phyloP scores from a whole-genome alignment of 2,113 vertebrate species.

The Motacilla tschutschensis region DNA sequence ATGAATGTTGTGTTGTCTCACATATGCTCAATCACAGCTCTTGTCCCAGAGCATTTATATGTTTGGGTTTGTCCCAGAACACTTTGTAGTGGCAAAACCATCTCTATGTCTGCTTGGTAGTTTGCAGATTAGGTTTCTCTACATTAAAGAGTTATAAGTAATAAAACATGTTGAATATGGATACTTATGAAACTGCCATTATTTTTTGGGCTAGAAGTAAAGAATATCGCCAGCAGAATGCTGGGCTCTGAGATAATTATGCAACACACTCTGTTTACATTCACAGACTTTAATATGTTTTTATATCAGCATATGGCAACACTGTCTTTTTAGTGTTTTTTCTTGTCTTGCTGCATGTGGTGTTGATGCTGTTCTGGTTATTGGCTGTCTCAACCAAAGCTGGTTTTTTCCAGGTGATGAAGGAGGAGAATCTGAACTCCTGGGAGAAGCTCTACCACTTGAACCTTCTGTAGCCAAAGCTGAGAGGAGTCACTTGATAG shows the following conservation, averaged over 20 bases:
- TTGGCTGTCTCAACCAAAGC: neutral
- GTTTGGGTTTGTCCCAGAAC: neutral
- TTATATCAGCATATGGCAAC: neutral
- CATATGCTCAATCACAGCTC: neutral
- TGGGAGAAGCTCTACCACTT: constrained; percentile 84
- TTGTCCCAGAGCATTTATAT: neutral
- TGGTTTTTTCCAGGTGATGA: constrained; percentile 84
- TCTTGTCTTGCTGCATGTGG: neutral
- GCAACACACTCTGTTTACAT: neutral
- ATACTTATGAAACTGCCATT: neutral
- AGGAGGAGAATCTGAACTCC: constrained; percentile 83
- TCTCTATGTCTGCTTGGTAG: neutral
- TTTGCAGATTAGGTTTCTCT: neutral
- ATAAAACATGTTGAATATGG: neutral
- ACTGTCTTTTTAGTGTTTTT: neutral
- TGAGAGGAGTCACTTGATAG: constrained; percentile 96
- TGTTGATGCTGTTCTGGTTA: neutral
- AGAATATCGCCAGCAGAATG: neutral
- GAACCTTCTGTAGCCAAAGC: constrained; percentile 92
- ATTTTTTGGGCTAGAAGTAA: neutral
- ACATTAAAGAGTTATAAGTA: neutral
- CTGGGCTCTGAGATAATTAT: neutral
- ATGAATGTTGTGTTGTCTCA: neutral
- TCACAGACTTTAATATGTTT: neutral
- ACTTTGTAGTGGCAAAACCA: neutral